Base-by-base conservation (phyloP, 1,140 invertebrate genomes). In the Leptinotarsa defecta region DNA sequence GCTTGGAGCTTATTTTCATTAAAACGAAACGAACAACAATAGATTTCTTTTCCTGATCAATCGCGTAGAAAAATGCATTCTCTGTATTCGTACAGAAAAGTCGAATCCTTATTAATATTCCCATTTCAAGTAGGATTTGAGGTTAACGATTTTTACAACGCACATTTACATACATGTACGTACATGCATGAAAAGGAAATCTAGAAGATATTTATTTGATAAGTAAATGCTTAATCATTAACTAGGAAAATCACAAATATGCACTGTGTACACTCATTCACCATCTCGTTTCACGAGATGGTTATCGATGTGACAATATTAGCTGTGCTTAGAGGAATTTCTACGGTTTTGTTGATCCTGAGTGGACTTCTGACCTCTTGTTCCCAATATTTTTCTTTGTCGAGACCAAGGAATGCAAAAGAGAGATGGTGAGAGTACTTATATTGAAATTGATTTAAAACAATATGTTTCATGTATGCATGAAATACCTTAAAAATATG, bases 81-180 rank as follows among this genome's bases (percentile, higher is more conserved):
- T 43, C 34, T 43, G 34, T 43, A 2, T 43, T 43, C 8, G 11
- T 11, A 43, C 34, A 43, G 34, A 43, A 43, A 11, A 43, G 34
- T 43, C 34, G 8, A 43, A 43, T 43, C 34, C 34, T 43, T 11
- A 43, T 43, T 43, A 43, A 43, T 57, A 57, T 57, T 57, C 52
- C 0, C 63, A 65, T 65, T 19, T 3, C 24, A 65, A 65, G 63
- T 65, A 65, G 63, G 63, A 17, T 65, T 22, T 65, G 20, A 65
- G 63, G 63, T 65, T 65, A 65, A 65, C 4, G 63, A 65, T 65
- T 65, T 65, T 65, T 27, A 20, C 13, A 24, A n/a, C 13, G 20
- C 24, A 65, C 63, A 65, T 65, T 65, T 27, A 15, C 52, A 57
- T 57, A 57, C n/a, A n/a, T 19, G 17, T 57, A 19, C 13, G 17